phyloP scores from a whole-genome alignment of 2,797 vertebrate genomes.

The Sitta carolinensis region DNA sequence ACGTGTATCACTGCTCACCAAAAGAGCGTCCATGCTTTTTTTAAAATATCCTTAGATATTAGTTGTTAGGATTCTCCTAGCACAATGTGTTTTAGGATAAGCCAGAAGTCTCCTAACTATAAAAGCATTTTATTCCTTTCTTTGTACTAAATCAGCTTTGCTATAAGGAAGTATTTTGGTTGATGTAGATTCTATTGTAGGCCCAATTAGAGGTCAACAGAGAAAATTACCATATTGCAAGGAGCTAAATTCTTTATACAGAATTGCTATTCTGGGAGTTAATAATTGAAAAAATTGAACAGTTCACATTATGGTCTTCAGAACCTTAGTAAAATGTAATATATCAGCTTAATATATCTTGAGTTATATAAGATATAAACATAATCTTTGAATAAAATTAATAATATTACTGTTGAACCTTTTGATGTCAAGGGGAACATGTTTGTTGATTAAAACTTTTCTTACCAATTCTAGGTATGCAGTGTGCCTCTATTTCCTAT shows the following conservation, averaged over 20 bases:
- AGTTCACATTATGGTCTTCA: neutral
- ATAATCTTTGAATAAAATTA: neutral
- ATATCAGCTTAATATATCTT: neutral
- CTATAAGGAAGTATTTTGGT: neutral
- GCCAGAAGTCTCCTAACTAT: neutral
- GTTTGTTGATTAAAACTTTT: neutral
- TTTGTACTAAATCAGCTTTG: neutral
- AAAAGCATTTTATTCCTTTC: neutral
- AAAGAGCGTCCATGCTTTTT: neutral
- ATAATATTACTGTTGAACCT: neutral
- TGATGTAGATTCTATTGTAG: neutral
- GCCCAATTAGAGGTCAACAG: neutral
- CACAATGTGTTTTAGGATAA: neutral
- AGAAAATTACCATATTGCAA: neutral
- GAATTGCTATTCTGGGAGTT: neutral
- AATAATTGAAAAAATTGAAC: neutral
- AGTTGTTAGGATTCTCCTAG: neutral
- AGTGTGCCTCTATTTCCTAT: slow-evolving; percentile 4
- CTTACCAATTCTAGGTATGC: neutral
- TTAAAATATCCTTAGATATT: neutral
- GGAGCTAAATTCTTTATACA: neutral
- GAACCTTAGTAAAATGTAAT: neutral
- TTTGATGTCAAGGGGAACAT: neutral
- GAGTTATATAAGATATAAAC: neutral
- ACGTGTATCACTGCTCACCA: neutral